Evolutionary conservation across 2,888 invertebrate genomes (phyloP).

Genomic region (Cepaea hortensis): DNA sequence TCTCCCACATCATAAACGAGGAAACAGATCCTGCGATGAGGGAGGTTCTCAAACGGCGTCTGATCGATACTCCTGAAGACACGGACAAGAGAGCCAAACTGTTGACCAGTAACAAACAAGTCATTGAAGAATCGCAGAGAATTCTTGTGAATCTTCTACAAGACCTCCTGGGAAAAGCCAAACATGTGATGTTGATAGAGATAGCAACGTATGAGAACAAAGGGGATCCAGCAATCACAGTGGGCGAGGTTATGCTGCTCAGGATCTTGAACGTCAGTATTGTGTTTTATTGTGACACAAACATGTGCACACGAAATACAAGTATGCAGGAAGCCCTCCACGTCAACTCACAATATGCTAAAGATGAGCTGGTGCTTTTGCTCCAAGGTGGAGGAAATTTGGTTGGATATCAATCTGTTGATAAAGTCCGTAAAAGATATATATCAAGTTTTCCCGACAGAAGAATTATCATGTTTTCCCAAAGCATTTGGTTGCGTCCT

Average conservation of each 20-base stretch:
- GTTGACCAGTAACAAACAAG: constrained; percentile 36
- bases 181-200: constrained; percentile 55
- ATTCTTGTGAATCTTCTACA: constrained; percentile 23
- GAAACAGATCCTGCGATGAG: not conserved
- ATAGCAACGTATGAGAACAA: constrained; percentile 54
- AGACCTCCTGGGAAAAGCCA: constrained; percentile 3
- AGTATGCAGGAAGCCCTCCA: constrained; percentile 25
- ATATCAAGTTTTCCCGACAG: constrained; percentile 39
- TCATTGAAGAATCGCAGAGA: constrained; percentile 50
- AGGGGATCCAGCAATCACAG: constrained; percentile 56
- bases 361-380: constrained; percentile 50
- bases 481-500: constrained; percentile 42
- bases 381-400: constrained; percentile 58
- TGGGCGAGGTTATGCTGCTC: constrained; percentile 52
- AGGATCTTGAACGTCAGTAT: constrained; percentile 45
- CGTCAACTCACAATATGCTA: constrained; percentile 13
- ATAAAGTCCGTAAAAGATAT: constrained; percentile 19
- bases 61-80: constrained; percentile 46
- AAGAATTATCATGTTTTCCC: constrained; percentile 47
- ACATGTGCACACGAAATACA: constrained; percentile 14
- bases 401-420: constrained; percentile 41
- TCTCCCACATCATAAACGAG: not conserved
- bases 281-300: constrained; percentile 45
- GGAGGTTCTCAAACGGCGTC: constrained; percentile 38
- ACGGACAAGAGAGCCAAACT: constrained; percentile 26